Base-by-base conservation (phyloP, 1,140 invertebrate genomes). In the Hesperophylax magnus region DNA sequence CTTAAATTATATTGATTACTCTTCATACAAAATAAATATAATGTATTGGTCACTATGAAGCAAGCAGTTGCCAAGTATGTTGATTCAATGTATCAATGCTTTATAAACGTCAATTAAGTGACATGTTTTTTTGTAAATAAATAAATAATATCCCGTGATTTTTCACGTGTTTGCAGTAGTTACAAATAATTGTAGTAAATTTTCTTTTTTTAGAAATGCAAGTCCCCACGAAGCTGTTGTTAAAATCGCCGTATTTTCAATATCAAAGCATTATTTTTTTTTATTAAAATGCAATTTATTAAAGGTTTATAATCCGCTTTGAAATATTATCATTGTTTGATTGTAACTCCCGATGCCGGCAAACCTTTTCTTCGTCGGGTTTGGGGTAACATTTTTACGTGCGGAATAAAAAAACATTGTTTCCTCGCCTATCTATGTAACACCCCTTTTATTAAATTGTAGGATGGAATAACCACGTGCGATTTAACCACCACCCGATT, bases 391-490 rank as follows among this genome's bases (percentile, higher is more conserved):
- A 75, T 75, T 75, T 75, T 75, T 27, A 75, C 18, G 31, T 5
- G 20, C 17, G 56, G 56, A 75, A 75, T 75, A 58, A 75, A 75
- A 39, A 56, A 52, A 75, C 71, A 56, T 75, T 58, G 71, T 75
- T 75, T 75, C 71, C 53, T 20, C 71, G 71, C 52, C 71, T 75
- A 75, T 58, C 53, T 58, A 22, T 34, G 63, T n/a, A 22, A 58
- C 52, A 22, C 71, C 71, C 71, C 24, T 27, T 75, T 75, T 75
- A 75, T 56, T 75, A 75, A 75, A 75, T 75, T 75, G 71, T 75
- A 75, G 71, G 56, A 75, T 56, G 53, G 53, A 56, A 58, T 75
- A 75, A 56, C 71, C 71, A 75, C 71, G 71, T 75, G 71, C 71
- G 24, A 54, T 67, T 22, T 67, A 15, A 17, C 63, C 63, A 53